Conservation (phyloP, 1,140 invertebrate genomes). For the Drosophila nikananu region DNA sequence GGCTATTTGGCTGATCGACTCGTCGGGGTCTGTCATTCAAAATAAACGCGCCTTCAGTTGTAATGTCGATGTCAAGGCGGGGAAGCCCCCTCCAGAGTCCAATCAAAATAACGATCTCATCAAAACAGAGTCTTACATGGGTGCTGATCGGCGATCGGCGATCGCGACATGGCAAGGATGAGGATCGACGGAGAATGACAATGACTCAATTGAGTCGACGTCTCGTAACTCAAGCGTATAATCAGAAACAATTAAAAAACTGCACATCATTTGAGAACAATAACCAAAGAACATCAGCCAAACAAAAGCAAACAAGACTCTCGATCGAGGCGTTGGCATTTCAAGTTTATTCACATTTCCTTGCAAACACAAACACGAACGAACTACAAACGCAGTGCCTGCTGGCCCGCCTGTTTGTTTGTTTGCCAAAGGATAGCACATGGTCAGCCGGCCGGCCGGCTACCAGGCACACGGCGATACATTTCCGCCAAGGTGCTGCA, state of each 20-base stretch:
- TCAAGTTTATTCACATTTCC: slow-evolving; percentile 74
- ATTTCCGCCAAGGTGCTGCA: slow-evolving; percentile 22
- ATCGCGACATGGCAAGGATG: slow-evolving; percentile 40
- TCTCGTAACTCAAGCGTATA: slow-evolving; percentile 67
- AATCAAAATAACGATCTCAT: slow-evolving; percentile 42
- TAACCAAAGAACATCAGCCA: slow-evolving; percentile 20
- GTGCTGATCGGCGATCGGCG: slow-evolving; percentile 1
- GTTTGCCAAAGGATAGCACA: slow-evolving; percentile 44
- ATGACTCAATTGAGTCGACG: slow-evolving; percentile 73
- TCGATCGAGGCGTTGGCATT: slow-evolving; percentile 42
- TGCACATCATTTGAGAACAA: slow-evolving; percentile 55
- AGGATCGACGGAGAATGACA: slow-evolving; percentile 39
- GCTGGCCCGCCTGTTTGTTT: slow-evolving; percentile 55
- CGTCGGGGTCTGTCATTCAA: slow-evolving; percentile 37
- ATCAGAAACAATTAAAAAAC: slow-evolving; percentile 73
- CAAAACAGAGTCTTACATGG: slow-evolving; percentile 55
- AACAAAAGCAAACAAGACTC: slow-evolving; percentile 60
- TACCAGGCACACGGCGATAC: slow-evolving; percentile 7
- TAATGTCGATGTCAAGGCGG: slow-evolving; percentile 39
- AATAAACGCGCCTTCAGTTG: slow-evolving; percentile 30
- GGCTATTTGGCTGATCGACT: slow-evolving; percentile 61
- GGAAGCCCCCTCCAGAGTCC: slow-evolving; percentile 23
- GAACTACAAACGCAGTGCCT: slow-evolving; percentile 21
- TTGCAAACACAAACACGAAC: slow-evolving; percentile 41
- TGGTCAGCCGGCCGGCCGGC: slow-evolving; percentile 40